Base-by-base conservation (phyloP, 2,113 vertebrate genomes). In the Vulpes lagopus region DNA sequence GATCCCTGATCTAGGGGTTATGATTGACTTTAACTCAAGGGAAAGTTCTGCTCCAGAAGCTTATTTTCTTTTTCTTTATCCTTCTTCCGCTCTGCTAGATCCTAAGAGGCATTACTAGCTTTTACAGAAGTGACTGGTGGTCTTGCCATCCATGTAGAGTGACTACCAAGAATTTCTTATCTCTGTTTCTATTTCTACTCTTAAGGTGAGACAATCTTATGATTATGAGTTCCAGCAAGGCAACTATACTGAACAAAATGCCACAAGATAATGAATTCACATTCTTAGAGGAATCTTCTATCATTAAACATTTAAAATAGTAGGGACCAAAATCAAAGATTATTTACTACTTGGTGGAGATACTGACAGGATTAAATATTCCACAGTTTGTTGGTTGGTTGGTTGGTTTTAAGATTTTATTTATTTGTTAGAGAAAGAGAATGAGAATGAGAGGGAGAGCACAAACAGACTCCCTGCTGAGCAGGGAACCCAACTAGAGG, bases 1-100 rank as follows among this genome's bases (percentile, higher is more conserved):
- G n/a, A n/a, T n/a, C n/a, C n/a, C n/a, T 5, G 20, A 11, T 3
- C 14, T 57, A n/a, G 5, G 25, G 3, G 16, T 20, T 62, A 5
- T n/a, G 19, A 20, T 81, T 7, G 3, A 57, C 57, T 57, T 38
- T 62, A 32, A 69, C 3, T 15, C 23, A 38, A 5, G 3, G 59
- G 23, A 23, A 51, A 14, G 27, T 16, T 23, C 5, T 30, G 30
- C 74, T 9, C 1, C 1, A 1, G 32, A 62, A 43, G 9, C 23
- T 1, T 22, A 22, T 55, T 30, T 17, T 76, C 20, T 89, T 89
- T 67, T 7, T 20, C 6, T 74, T 11, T 23, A 11, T 53, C 22
- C 2, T 3, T 53, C 32, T 76, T 17, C 11, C 30, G 25, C 11
- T 78, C 51, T 11, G 16, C 64, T 67, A 35, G 35, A 32, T 49